These are phyloP conservation scores for Trisateles emortualis DNA, from an alignment of 2,888 invertebrate species.

Conservation along the genomic window DNA sequence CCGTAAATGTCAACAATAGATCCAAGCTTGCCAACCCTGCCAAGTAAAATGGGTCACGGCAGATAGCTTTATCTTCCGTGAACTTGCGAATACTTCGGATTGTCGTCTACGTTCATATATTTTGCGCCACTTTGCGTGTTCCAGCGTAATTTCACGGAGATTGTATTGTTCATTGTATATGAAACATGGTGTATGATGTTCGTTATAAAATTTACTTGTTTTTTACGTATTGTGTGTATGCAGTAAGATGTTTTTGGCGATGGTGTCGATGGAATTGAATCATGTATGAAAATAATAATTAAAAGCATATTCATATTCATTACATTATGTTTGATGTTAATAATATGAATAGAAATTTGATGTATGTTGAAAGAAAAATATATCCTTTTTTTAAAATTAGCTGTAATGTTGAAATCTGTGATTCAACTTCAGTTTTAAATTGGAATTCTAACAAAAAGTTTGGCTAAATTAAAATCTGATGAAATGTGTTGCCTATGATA, in stretches of 20 bases:
- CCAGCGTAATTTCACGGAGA: conserved; percentile 57
- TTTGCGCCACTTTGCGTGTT: conserved; percentile 58
- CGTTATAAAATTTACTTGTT: conserved; percentile 44
- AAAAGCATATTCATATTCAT: too few relatives aligned
- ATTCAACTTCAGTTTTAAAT: too few relatives aligned
- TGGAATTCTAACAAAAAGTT: too few relatives aligned
- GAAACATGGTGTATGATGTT: conserved; percentile 49
- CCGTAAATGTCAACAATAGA: conserved; percentile 20
- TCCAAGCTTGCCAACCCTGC: conserved; percentile 33
- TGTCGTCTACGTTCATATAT: conserved; percentile 48
- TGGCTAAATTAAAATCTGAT: too few relatives aligned
- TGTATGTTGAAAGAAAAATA: too few relatives aligned
- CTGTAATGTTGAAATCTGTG: too few relatives aligned
- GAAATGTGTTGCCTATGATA: too few relatives aligned
- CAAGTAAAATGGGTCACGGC: conserved; percentile 40
- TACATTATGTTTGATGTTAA: too few relatives aligned
- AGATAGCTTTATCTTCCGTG: conserved; percentile 60
- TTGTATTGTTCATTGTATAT: conserved; percentile 62
- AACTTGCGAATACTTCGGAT: conserved; percentile 55
- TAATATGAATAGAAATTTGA: too few relatives aligned
- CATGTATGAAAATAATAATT: too few relatives aligned
- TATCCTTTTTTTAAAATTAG: too few relatives aligned
- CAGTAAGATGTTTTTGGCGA: background rate
- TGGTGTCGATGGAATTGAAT: too few relatives aligned
- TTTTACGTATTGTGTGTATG: conserved; percentile 33